Base-by-base conservation (phyloP, 2,888 invertebrate genomes). In the Rotaria sp. region DNA sequence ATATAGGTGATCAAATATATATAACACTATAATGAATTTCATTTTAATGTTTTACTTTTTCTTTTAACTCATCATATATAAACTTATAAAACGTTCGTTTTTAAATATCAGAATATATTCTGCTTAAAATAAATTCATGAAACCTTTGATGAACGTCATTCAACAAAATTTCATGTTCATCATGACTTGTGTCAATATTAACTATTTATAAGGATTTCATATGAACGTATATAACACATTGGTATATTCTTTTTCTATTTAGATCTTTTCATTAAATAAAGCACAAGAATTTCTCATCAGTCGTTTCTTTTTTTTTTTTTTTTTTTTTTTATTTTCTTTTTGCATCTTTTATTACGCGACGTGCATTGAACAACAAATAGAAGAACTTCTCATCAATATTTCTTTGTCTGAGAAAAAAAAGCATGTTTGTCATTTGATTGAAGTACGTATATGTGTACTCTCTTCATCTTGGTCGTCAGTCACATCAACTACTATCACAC, bases 171-270 rank as follows among this genome's bases (percentile, higher is more conserved):
- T 21, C 21, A 67, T 67, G 35, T 67, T 67, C 67, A 67, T 67
- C 67, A 67, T 67, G 67, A 67, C 21, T 35, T 35, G 8, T 67
- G 67, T 67, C 67, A 67, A 67, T 67, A 67, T 67, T 67, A 67
- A n/a, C 67, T 35, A 67, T 67, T 67, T 30, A 67, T 30, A 35
- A 21, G 21, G 30, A 35, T 35, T 30, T 67, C 67, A 30, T 35
- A 35, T 35, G 67, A 67, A 35, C 18, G 50, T 50, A 35, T 35
- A 67, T 67, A 67, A 67, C 11, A 67, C 35, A 35, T 67, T 35
- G 67, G 21, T 67, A 21, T 35, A 67, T 35, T 67, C 67, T 59
- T n/a, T 30, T 3, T 59, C 0, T 7, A 38, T 21, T 21, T 67
- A 67, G 67, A 67, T 67, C 67, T 21, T 35, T 67, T 67, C 35